Evolutionary conservation across 2,888 invertebrate genomes (phyloP), one percentile per base, ranked within the genome.

Genomic region (Acheta domesticus): DNA sequence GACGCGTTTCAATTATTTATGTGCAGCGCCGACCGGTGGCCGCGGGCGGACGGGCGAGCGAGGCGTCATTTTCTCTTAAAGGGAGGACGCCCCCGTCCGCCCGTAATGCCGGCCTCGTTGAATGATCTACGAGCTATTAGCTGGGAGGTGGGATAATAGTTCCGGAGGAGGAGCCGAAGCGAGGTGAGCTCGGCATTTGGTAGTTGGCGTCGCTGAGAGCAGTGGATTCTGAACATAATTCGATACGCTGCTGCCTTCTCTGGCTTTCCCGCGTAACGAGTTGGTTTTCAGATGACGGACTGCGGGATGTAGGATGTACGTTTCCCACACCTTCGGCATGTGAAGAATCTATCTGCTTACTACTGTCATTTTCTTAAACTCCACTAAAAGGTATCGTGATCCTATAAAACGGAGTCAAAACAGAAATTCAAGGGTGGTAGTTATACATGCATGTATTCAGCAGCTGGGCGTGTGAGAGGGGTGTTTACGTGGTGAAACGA

Each of bases 21-120:
- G 62, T 62, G 62, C 14, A 62, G 62, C n/a, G 16, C 62, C 62
- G 62, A 14, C 62, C 62, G 36, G n/a, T 62, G 36, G 36, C 36
- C 36, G 36, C 36, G 8, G 36, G 36, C 36, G 36, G 36, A 36
- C 36, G 36, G 36, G 36, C 36, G 36, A n/a, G n/a, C 62, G 62
- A 62, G 62, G 62, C 62, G 62, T 62, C 62, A 62, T 62, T 62
- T 62, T 62, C 62, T 62, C 62, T n/a, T 19, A 62, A 62, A 62
- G 62, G 62, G 62, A 11, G 62, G 62, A 16, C 62, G 14, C 16
- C 62, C 62, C n/a, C 62, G 36, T 62, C n/a, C 16, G 62, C 14
- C n/a, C 62, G 62, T 62, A 62, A 62, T 19, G 14, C 14, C n/a
- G 16, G n/a, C 8, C 16, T 62, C 62, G 62, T 19, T 62, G 62